Evolutionary conservation across 2,888 invertebrate genomes (phyloP).

Genomic region (Eulithis testata): DNA sequence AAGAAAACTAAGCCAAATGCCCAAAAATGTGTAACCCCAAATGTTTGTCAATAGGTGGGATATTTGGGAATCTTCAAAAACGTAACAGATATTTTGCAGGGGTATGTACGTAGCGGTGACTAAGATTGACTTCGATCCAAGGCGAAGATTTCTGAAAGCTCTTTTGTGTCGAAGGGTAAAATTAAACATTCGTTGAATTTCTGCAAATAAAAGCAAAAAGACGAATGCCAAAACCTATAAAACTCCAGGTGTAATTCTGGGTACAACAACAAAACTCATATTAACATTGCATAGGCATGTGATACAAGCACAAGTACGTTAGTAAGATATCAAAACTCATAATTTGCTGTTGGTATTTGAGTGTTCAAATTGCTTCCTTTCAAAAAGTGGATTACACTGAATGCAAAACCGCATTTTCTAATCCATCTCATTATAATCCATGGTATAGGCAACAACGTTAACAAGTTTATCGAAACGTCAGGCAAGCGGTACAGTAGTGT

Average conservation of each 20-base stretch:
- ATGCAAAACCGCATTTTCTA: not conserved
- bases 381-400: too few species aligned
- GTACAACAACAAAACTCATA: not conserved
- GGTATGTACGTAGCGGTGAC: too few species aligned
- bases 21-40: too few species aligned
- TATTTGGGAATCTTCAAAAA: too few species aligned
- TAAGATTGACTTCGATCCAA: not conserved
- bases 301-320: not conserved
- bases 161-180: not conserved
- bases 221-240: not conserved
- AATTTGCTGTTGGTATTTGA: too few species aligned
- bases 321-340: too few species aligned
- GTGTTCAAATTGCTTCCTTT: too few species aligned
- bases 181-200: conserved; percentile 1
- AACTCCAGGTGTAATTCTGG: not conserved
- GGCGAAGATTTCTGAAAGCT: not conserved
- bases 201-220: not conserved
- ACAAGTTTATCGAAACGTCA: conserved; percentile 34
- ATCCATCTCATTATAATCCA: not conserved
- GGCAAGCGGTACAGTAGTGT: conserved; percentile 19
- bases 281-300: too few species aligned
- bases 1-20: too few species aligned
- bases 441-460: conserved; percentile 19
- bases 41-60: too few species aligned
- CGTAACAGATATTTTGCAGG: too few species aligned